Conservation (phyloP, 2,113 vertebrate species). For the Coreoperca whiteheadi region DNA sequence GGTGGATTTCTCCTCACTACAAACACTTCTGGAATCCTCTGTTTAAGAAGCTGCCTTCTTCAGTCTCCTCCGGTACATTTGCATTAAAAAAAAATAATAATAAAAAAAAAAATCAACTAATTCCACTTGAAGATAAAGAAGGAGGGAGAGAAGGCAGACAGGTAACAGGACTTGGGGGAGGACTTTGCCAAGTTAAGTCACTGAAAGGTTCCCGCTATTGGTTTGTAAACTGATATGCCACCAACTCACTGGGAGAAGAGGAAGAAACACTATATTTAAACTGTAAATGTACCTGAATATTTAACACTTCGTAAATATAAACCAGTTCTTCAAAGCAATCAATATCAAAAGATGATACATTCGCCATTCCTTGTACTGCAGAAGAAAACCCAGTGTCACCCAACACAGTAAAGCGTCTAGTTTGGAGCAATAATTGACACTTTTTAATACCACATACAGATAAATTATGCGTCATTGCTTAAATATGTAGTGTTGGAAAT, state of each 20-base stretch:
- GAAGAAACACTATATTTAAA: slow-evolving; percentile 20
- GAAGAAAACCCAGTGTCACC: slow-evolving; percentile 27
- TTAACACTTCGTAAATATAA: slow-evolving; percentile 38
- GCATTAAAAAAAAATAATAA: too few relatives aligned
- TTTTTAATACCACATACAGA: slow-evolving; percentile 30
- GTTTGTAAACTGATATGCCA: slow-evolving; percentile 30
- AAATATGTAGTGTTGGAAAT: slow-evolving; percentile 19
- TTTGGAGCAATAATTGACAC: slow-evolving; percentile 17
- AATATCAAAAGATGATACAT: slow-evolving; percentile 47
- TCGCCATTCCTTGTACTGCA: slow-evolving; percentile 38
- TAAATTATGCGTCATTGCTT: slow-evolving; percentile 23
- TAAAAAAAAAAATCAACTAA: slow-evolving; percentile 19
- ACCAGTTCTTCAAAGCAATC: slow-evolving; percentile 35
- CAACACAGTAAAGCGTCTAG: slow-evolving; percentile 22
- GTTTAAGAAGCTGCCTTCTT: slow-evolving; percentile 27
- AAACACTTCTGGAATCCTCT: slow-evolving; percentile 36
- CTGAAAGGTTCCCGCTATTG: slow-evolving; percentile 39
- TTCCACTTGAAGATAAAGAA: slow-evolving; percentile 15
- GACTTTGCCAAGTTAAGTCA: slow-evolving; percentile 36
- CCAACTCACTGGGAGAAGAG: slow-evolving; percentile 21
- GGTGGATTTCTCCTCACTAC: slow-evolving; percentile 20
- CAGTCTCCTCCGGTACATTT: slow-evolving; percentile 22
- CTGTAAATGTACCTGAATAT: slow-evolving; percentile 59
- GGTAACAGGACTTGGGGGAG: neutral
- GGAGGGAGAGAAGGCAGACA: neutral